Conservation (phyloP, 2,888 invertebrate genomes). For the Lottia gigantea region DNA sequence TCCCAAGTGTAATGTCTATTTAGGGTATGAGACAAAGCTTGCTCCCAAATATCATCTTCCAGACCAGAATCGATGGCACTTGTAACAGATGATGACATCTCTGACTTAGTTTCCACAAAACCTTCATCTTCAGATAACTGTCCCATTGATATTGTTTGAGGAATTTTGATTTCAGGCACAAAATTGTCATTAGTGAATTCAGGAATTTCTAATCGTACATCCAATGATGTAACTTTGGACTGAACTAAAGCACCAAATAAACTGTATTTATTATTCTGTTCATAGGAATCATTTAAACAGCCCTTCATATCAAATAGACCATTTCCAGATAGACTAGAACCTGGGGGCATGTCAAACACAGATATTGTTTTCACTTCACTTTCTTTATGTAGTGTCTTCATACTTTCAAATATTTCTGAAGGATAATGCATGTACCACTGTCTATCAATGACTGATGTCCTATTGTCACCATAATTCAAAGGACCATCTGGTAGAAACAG, state of each 20-base stretch:
- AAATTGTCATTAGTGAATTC: conserved; percentile 45
- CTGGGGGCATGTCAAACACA: conserved; percentile 42
- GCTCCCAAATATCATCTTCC: conserved; percentile 54
- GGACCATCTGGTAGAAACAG: conserved; percentile 44
- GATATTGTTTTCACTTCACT: neutral
- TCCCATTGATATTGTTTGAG: conserved; percentile 32
- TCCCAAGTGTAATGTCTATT: conserved; percentile 60
- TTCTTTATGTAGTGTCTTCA: neutral
- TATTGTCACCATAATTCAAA: conserved; percentile 46
- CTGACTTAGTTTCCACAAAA: conserved; percentile 29
- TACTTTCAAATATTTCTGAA: conserved; percentile 26
- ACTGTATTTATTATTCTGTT: conserved; percentile 40
- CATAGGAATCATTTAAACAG: conserved; percentile 46
- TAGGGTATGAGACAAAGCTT: conserved; percentile 44
- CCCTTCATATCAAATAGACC: conserved; percentile 47
- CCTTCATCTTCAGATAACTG: conserved; percentile 43
- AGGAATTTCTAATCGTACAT: conserved; percentile 50
- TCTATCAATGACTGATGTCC: conserved; percentile 29
- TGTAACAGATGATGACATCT: conserved; percentile 28
- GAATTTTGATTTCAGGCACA: conserved; percentile 43
- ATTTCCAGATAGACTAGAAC: conserved; percentile 38
- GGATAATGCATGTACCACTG: conserved; percentile 55
- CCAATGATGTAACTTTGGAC: conserved; percentile 42
- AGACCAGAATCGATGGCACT: conserved; percentile 28
- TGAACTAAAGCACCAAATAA: conserved; percentile 59